phyloP scores from a whole-genome alignment of 2,113 vertebrate species.

The Bombycilla garrulus region DNA sequence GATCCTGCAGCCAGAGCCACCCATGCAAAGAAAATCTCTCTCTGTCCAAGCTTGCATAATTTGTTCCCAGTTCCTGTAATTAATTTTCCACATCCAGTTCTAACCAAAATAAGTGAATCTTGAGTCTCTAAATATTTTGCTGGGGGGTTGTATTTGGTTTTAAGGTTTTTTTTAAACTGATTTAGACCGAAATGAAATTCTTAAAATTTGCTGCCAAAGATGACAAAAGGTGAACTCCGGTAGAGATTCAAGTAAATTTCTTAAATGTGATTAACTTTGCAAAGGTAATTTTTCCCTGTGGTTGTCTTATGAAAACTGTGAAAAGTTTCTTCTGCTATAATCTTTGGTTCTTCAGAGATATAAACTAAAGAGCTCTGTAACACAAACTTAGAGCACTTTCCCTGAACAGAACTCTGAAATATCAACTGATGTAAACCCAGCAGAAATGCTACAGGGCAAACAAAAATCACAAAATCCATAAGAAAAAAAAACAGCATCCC shows the following conservation, averaged over 20 bases:
- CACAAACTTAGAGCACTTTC: neutral
- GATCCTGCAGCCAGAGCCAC: neutral
- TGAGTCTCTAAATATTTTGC: neutral
- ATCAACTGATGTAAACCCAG: neutral
- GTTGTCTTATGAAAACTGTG: neutral
- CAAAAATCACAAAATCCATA: neutral
- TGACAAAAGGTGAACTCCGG: neutral
- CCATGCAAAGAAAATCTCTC: neutral
- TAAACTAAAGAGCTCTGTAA: neutral
- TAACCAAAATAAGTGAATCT: neutral
- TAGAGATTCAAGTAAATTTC: neutral
- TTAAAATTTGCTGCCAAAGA: neutral
- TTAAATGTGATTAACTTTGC: neutral
- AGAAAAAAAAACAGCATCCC: neutral
- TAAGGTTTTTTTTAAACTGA: neutral
- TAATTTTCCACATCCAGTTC: neutral
- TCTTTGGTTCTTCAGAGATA: neutral
- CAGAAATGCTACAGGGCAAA: neutral
- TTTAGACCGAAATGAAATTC: neutral
- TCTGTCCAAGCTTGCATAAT: neutral
- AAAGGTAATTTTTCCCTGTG: neutral
- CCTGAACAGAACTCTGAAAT: neutral
- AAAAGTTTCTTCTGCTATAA: neutral
- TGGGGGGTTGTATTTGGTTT: fast-evolving
- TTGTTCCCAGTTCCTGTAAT: neutral